These are phyloP conservation scores for Lepidocolaptes lacrymiger DNA, from an alignment of 2,797 vertebrate genomes.

Conservation along the genomic window DNA sequence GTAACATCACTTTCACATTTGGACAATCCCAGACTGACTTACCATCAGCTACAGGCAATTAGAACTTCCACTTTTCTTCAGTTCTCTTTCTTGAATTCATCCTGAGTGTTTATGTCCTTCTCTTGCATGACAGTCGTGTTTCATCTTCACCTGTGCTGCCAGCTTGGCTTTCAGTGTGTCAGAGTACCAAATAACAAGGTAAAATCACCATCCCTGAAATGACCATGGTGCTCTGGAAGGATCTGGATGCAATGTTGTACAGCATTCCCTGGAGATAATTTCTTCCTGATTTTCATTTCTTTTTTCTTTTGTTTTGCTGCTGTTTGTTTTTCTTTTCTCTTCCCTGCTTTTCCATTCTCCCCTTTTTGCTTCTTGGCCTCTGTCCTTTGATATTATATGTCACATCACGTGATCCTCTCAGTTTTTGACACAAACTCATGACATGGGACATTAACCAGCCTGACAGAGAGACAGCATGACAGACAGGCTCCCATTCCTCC, in stretches of 20 bases:
- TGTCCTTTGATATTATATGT: neutral
- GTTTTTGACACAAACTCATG: neutral
- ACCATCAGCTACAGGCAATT: neutral
- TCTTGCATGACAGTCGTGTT: neutral
- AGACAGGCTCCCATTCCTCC: conserved; percentile 17
- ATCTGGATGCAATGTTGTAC: neutral
- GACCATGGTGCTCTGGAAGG: neutral
- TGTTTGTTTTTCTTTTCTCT: neutral
- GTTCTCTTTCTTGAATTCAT: neutral
- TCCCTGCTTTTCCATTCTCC: neutral
- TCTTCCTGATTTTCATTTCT: neutral
- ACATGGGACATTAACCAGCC: neutral
- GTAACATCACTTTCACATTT: neutral
- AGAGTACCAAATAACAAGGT: neutral
- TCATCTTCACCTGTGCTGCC: neutral
- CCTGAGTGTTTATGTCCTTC: neutral
- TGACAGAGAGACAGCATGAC: conserved; percentile 4
- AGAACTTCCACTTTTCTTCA: neutral
- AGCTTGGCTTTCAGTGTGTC: neutral
- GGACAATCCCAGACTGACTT: neutral
- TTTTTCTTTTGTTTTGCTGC: neutral
- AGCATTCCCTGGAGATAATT: neutral
- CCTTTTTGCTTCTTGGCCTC: neutral
- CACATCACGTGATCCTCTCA: neutral
- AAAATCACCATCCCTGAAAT: neutral